These are phyloP conservation scores for Melanocharis versteri DNA, from an alignment of 2,113 vertebrate species.

Conservation along the genomic window DNA sequence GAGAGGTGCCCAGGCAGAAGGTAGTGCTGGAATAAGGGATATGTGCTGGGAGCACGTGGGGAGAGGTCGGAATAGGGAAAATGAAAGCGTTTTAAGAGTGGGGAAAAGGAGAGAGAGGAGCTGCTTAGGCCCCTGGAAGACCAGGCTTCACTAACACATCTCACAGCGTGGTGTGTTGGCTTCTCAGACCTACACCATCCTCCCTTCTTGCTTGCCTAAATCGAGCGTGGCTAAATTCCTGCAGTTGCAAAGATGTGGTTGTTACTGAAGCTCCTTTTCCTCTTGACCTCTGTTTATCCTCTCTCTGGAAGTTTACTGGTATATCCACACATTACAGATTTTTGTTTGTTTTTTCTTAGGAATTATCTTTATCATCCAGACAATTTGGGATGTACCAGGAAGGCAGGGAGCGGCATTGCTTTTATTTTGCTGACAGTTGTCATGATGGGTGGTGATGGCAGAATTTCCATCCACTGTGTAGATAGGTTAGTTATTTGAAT, in stretches of 20 bases:
- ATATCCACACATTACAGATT: not conserved
- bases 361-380: slow-evolving; percentile 11
- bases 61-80: not conserved
- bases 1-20: not conserved
- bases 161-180: fast-evolving
- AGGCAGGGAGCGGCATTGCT: not conserved
- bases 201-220: not conserved
- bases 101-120: not conserved
- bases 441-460: slow-evolving; percentile 6
- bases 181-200: not conserved
- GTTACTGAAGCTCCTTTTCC: not conserved
- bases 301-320: not conserved
- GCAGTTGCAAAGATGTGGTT: not conserved
- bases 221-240: not conserved
- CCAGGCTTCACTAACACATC: fast-evolving
- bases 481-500: slow-evolving; percentile 10
- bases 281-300: not conserved
- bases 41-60: fast-evolving
- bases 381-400: not conserved
- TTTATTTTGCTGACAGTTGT: slow-evolving; percentile 8
- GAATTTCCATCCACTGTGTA: slow-evolving; percentile 14
- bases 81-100: fast-evolving
- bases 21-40: not conserved
- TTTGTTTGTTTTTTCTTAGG: not conserved
- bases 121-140: not conserved